Evolutionary conservation across 2,113 vertebrate genomes (phyloP).

Genomic region (Cheirogaleus medius): DNA sequence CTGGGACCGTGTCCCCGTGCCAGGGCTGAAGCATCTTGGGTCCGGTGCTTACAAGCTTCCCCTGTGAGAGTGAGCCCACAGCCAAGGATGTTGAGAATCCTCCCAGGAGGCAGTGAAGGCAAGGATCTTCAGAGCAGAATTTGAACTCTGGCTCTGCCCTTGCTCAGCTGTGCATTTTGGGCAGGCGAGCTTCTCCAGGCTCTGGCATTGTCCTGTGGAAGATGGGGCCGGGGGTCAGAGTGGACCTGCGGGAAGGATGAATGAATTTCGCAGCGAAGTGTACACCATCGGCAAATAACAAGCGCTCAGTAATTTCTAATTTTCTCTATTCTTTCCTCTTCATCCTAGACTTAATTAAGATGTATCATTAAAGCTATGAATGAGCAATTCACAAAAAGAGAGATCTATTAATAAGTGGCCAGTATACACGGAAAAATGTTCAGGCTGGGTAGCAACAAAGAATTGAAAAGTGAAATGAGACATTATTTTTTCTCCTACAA

Average conservation of each 20-base stretch:
- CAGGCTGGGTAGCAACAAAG: background rate
- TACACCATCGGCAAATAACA: conserved; percentile 29
- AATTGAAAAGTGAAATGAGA: background rate
- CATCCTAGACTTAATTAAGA: conserved; percentile 63
- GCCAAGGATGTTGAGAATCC: background rate
- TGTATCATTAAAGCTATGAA: background rate
- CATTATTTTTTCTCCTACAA: background rate
- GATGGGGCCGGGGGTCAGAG: background rate
- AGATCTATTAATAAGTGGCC: background rate
- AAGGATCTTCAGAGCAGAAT: background rate
- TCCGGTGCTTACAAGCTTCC: background rate
- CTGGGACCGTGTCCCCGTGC: background rate
- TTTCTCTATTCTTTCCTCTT: conserved; percentile 62
- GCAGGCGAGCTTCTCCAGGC: background rate
- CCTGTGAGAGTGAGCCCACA: background rate
- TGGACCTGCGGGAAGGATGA: background rate
- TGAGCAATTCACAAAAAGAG: conserved; percentile 32
- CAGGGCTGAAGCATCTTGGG: background rate
- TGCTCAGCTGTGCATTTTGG: background rate
- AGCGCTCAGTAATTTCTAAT: conserved; percentile 61
- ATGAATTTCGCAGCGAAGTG: background rate
- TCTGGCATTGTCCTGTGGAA: background rate
- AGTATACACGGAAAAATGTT: background rate
- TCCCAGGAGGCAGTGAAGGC: background rate
- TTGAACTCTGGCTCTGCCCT: background rate